Evolutionary conservation across 1,140 invertebrate genomes (phyloP).

Genomic region (Papilio dardanus): DNA sequence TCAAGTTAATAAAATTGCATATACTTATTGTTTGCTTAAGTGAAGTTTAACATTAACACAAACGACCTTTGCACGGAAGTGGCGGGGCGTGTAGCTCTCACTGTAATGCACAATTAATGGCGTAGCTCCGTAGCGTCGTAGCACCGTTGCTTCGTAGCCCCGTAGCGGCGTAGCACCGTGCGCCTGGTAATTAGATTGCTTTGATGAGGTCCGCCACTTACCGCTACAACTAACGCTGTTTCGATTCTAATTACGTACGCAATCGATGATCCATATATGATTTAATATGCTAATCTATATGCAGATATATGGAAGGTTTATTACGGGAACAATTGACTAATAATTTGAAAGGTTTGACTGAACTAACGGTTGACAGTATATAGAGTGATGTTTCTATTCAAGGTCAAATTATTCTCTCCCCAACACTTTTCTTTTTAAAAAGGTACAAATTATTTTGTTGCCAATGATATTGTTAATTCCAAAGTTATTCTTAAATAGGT

Average conservation of each 20-base stretch:
- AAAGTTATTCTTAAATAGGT: neutral
- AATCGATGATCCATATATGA: conserved; percentile 5
- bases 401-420: neutral
- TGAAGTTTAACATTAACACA: conserved; percentile 12
- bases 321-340: neutral
- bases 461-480: neutral
- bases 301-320: neutral
- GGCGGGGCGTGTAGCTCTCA: conserved; percentile 48
- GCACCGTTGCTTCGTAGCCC: neutral
- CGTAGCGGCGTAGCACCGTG: neutral
- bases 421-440: no score
- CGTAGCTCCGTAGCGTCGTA: neutral
- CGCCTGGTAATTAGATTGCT: neutral
- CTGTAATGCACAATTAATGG: conserved; percentile 57
- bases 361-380: neutral
- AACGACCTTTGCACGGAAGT: conserved; percentile 42
- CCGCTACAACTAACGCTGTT: conserved; percentile 2
- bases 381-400: neutral
- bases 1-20: neutral
- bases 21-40: conserved; percentile 8
- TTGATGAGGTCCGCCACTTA: conserved; percentile 1
- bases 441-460: neutral
- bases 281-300: conserved; percentile 20
- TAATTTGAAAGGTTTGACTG: neutral
- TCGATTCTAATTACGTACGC: neutral